Percentiles rank a stretch among this genome's conserved stretches.
Conservation (phyloP, 2,113 vertebrate species). For the Lophotis ruficrista region DNA sequence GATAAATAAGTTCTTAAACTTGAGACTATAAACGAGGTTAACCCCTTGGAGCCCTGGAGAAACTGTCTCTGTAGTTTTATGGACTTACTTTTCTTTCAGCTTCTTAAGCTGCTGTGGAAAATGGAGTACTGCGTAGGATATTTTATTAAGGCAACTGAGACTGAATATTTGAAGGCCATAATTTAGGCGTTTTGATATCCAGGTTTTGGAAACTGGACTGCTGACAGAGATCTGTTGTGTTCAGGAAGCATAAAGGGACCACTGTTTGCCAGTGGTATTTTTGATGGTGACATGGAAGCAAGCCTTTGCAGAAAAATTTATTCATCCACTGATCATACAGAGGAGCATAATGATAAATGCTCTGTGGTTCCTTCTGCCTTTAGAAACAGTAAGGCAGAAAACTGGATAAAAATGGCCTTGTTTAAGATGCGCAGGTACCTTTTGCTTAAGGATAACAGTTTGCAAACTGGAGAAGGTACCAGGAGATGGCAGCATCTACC, state of each 20-base stretch:
- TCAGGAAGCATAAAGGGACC: neutral
- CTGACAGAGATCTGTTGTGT: neutral
- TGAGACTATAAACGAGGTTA: neutral
- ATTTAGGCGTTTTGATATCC: neutral
- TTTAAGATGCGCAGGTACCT: neutral
- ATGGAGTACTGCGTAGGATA: neutral
- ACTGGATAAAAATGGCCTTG: neutral
- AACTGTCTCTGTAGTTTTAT: neutral
- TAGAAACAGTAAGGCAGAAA: neutral
- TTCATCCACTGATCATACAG: neutral
- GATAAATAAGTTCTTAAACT: neutral
- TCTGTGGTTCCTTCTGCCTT: neutral
- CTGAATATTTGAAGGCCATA: neutral
- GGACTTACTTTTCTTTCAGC: neutral
- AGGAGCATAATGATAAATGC: neutral
- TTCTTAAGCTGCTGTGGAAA: neutral
- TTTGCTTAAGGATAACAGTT: neutral
- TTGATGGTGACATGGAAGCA: neutral
- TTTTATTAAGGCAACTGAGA: neutral
- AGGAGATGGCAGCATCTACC: conserved; percentile 65
- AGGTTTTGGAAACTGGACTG: neutral
- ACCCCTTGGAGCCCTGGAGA: neutral
- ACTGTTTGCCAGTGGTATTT: neutral
- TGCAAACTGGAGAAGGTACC: neutral
- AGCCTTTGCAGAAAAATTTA: neutral